A percentile compares a stretch with the other conserved stretches of the same genome.
These are phyloP conservation scores for Temnothorax curvispinosus DNA, from an alignment of 1,140 invertebrate species.

Conservation along the genomic window DNA sequence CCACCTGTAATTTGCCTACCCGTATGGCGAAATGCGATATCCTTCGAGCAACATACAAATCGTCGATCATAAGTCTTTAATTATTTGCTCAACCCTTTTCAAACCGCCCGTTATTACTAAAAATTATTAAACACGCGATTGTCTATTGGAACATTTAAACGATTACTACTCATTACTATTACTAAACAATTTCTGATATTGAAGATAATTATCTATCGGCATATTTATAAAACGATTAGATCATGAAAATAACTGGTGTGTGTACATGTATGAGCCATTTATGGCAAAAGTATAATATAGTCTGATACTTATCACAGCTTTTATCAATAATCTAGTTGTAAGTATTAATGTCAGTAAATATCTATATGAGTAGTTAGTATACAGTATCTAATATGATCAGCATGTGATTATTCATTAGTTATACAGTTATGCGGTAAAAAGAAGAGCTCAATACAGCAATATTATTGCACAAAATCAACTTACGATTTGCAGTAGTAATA, in stretches of 20 bases:
- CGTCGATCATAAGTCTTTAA: constrained; percentile 10
- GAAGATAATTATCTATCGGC: not conserved
- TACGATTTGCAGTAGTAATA: not conserved
- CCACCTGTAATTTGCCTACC: not conserved
- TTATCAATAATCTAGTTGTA: not conserved
- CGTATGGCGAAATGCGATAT: constrained; percentile 40
- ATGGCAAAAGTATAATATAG: not conserved
- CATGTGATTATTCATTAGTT: not conserved
- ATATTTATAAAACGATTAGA: not conserved
- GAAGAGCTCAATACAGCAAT: not conserved
- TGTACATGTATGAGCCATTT: not conserved
- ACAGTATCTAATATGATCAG: not conserved
- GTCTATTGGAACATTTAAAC: not conserved
- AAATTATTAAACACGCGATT: constrained; percentile 21
- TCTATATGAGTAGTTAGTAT: no score
- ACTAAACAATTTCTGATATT: not conserved
- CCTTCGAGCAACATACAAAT: not conserved
- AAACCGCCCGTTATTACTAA: constrained; percentile 1
- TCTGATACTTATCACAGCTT: not conserved
- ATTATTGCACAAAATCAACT: not conserved
- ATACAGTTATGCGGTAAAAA: not conserved
- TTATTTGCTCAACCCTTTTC: constrained; percentile 23
- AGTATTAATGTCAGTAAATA: constrained; percentile 2
- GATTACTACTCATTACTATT: not conserved
- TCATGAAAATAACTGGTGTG: not conserved